These are phyloP conservation scores for Crypturellus undulatus DNA, from an alignment of 2,113 vertebrate genomes.

Conservation along the genomic window DNA sequence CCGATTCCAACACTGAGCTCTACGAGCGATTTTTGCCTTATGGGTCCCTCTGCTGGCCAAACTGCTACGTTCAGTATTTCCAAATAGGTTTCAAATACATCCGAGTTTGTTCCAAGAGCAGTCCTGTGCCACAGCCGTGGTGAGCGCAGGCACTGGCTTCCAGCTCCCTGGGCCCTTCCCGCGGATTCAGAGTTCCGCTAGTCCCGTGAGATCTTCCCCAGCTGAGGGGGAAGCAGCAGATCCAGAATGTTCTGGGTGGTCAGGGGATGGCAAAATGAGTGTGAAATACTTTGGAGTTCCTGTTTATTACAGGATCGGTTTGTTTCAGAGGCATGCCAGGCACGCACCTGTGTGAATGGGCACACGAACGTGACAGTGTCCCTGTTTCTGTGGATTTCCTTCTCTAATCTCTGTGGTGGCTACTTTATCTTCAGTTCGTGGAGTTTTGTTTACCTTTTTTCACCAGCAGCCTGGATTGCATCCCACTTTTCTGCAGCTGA, in stretches of 20 bases:
- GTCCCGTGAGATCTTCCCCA: background rate
- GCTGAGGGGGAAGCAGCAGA: background rate
- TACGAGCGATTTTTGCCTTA: background rate
- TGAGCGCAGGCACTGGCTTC: background rate
- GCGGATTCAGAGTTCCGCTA: background rate
- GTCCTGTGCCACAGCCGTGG: background rate
- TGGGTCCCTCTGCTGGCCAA: slow-evolving; percentile 61
- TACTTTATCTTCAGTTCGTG: background rate
- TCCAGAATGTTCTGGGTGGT: too few relatives aligned
- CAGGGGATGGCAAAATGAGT: background rate
- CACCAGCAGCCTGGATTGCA: background rate
- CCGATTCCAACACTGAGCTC: accelerated
- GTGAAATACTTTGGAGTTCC: background rate
- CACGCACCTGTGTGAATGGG: background rate
- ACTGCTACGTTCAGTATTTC: background rate
- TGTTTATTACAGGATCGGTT: slow-evolving; percentile 22
- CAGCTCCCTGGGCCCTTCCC: background rate
- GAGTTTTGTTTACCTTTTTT: slow-evolving; percentile 2
- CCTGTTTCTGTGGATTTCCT: background rate
- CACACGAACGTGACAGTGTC: background rate
- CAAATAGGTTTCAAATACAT: background rate
- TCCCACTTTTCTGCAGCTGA: slow-evolving; percentile 48
- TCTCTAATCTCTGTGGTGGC: background rate
- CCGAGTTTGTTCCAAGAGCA: background rate
- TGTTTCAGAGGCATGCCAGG: background rate